These are phyloP conservation scores for Thelaira solivaga DNA, from an alignment of 2,888 invertebrate genomes.

Conservation along the genomic window DNA sequence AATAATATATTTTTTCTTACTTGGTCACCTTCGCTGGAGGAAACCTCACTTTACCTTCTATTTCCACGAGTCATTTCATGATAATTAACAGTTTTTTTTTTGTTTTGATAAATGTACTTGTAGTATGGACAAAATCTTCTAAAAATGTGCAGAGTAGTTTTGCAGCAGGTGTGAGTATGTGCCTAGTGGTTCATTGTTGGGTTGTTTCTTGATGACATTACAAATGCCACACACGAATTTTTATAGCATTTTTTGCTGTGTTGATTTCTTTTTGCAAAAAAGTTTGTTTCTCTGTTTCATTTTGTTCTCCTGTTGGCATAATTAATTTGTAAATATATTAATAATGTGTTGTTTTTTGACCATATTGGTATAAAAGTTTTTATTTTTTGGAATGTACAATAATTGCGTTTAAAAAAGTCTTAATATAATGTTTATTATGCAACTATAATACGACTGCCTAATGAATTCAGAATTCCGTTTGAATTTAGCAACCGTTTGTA, in stretches of 20 bases:
- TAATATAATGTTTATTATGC: slow-evolving; percentile 6
- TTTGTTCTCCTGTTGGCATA: slow-evolving; percentile 34
- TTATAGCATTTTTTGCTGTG: slow-evolving; percentile 60
- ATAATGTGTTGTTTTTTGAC: slow-evolving; percentile 64
- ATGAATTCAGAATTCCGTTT: slow-evolving; percentile 41
- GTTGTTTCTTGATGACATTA: slow-evolving; percentile 68
- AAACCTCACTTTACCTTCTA: not conserved
- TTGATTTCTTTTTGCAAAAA: slow-evolving; percentile 44
- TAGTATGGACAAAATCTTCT: not conserved
- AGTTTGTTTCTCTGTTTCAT: slow-evolving; percentile 22
- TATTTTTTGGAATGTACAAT: not conserved
- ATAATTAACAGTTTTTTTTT: slow-evolving; percentile 67
- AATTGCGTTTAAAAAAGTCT: slow-evolving; percentile 20
- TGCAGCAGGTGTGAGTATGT: slow-evolving; percentile 31
- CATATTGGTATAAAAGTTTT: slow-evolving; percentile 10
- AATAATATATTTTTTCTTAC: not conserved
- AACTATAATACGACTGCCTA: slow-evolving; percentile 1
- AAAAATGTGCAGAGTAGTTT: slow-evolving; percentile 15
- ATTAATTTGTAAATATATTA: slow-evolving; percentile 66
- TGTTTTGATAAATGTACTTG: not conserved
- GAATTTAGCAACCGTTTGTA: slow-evolving; percentile 36
- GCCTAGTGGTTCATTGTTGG: slow-evolving; percentile 29
- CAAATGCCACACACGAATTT: slow-evolving; percentile 72
- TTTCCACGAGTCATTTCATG: slow-evolving; percentile 63
- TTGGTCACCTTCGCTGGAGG: slow-evolving; percentile 5